phyloP scores from a whole-genome alignment of 2,888 invertebrate species.

The Pterostichus madidus region DNA sequence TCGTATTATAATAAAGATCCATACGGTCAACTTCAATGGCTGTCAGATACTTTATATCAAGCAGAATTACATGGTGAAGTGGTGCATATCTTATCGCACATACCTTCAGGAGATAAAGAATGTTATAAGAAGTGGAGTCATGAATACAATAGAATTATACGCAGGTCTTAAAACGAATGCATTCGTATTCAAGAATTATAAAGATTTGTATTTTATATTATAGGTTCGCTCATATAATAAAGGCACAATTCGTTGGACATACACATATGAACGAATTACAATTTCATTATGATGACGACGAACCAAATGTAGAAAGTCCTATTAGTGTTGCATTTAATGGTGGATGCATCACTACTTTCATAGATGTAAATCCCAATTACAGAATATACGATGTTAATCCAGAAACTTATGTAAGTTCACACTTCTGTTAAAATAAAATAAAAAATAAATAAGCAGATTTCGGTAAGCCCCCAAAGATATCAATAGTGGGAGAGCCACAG shows the following conservation, averaged over 20 bases:
- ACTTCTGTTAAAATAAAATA: no score
- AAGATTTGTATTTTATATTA: not conserved
- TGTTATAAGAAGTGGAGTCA: slow-evolving; percentile 85
- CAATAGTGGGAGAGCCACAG: no score
- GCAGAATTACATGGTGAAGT: slow-evolving; percentile 86
- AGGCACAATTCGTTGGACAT: slow-evolving; percentile 91
- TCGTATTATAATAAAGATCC: slow-evolving; percentile 83
- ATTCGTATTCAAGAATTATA: not conserved
- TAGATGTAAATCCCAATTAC: slow-evolving; percentile 83
- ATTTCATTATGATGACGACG: slow-evolving; percentile 81
- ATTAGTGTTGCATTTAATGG: slow-evolving; percentile 88
- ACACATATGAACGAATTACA: slow-evolving; percentile 88
- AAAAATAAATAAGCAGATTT: no score
- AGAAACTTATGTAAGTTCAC: slow-evolving; percentile 71
- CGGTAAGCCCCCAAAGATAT: no score
- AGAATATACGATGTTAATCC: slow-evolving; percentile 72
- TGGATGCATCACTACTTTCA: slow-evolving; percentile 88
- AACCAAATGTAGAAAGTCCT: slow-evolving; percentile 77
- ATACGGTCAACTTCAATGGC: slow-evolving; percentile 89
- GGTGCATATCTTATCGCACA: slow-evolving; percentile 92
- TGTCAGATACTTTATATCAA: slow-evolving; percentile 84
- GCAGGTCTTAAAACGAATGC: slow-evolving; percentile 67
- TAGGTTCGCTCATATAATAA: slow-evolving; percentile 88
- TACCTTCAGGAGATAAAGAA: slow-evolving; percentile 86
- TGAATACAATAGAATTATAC: slow-evolving; percentile 81